Base-by-base conservation (phyloP, 2,797 vertebrate genomes). In the Bovichtus diacanthus region DNA sequence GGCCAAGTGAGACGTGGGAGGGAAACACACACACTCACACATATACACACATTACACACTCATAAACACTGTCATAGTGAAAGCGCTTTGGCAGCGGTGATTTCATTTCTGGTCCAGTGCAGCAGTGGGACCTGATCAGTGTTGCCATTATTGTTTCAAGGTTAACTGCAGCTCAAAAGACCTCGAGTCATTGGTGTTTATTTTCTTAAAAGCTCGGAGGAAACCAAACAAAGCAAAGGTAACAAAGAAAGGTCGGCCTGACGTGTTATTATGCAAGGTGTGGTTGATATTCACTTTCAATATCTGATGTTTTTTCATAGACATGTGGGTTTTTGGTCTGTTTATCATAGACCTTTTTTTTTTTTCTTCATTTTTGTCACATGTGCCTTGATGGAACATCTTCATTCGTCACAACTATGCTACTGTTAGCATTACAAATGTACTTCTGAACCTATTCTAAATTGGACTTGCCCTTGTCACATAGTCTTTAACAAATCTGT, bases 1-100 rank as follows among this genome's bases (percentile, higher is more conserved):
- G 11, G 54, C 80, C 65, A 76, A 71, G 51, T 73, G 65, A 64
- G 46, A 78, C 8, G 27, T 39, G 21, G 15, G 38, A 43, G 16
- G 36, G 23, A 76, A 6, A 38, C 68, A 68, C 11, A 51, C 6
- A 62, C 36, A 68, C 10, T 65, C 41, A 62, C 23, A 38, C 71
- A 71, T 4, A 53, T 2, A 58, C 27, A 66, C 44, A 62, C 47
- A 50, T 56, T 6, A 27, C 47, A 62, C 59, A 36, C 9, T 16
- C 36, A 50, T 39, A 55, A 41, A 55, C 59, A 55, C 55, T 13
- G 44, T 1, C 9, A 49, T 38, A 47, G 16, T 47, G 46, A 73
- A 76, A 62, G 47, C 1, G 2, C 54, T 55, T 34, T 11, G 43
- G 62, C 25, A 49, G 58, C 53, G 43, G 46, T 9, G 44, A n/a